phyloP scores from a whole-genome alignment of 2,113 vertebrate species.

The Ceyx melanurus region DNA sequence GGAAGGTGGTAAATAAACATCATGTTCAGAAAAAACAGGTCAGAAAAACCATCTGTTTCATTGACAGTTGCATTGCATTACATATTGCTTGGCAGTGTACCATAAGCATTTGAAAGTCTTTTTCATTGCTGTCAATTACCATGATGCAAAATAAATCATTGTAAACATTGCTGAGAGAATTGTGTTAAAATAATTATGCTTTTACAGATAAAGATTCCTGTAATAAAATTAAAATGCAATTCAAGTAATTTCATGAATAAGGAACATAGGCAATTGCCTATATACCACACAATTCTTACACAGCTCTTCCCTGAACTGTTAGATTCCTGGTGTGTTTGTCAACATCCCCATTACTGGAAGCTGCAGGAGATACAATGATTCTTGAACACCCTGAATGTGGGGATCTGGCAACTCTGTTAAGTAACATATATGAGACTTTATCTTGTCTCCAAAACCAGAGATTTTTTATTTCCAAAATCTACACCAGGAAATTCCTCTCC shows the following conservation, averaged over 20 bases:
- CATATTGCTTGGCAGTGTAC: not conserved
- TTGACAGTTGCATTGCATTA: not conserved
- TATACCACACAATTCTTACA: not conserved
- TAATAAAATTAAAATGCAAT: not conserved
- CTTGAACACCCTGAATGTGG: not conserved
- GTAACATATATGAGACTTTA: not conserved
- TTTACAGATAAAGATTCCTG: not conserved
- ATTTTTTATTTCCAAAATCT: not conserved
- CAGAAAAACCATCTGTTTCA: slow-evolving; percentile 17
- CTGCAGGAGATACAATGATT: not conserved
- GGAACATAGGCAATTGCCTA: not conserved
- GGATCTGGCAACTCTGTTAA: not conserved
- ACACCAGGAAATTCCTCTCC: not conserved
- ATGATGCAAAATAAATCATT: not conserved
- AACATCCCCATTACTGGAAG: not conserved
- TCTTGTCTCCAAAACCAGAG: not conserved
- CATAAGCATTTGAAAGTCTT: not conserved
- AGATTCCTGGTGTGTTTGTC: not conserved
- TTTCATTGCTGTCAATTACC: not conserved
- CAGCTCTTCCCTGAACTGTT: not conserved
- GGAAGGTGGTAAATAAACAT: slow-evolving; percentile 47
- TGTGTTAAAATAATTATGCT: not conserved
- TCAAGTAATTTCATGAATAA: not conserved
- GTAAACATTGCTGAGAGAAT: not conserved
- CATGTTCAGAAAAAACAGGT: slow-evolving; percentile 45